phyloP scores from a whole-genome alignment of 2,888 invertebrate species.

The Apamea crenata region DNA sequence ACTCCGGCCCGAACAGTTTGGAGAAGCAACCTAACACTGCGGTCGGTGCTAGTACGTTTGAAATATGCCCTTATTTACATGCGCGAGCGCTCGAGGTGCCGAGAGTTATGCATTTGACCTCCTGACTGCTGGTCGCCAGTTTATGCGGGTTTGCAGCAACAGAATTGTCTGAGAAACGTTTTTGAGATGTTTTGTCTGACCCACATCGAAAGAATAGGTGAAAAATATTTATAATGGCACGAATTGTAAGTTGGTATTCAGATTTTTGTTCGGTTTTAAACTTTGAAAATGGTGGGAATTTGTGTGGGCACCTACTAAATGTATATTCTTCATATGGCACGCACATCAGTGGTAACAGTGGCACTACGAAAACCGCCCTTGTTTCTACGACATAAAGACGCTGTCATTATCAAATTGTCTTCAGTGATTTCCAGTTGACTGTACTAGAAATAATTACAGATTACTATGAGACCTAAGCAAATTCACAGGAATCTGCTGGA shows the following conservation, averaged over 20 bases:
- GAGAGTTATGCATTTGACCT: slow-evolving; percentile 84
- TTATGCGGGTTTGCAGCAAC: slow-evolving; percentile 57
- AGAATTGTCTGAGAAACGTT: slow-evolving; percentile 67
- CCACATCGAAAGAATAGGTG: slow-evolving; percentile 63
- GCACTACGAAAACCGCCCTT: neutral
- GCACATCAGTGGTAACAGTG: neutral
- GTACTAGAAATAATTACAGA: neutral
- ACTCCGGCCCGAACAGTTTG: slow-evolving; percentile 53
- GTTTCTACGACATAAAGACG: neutral
- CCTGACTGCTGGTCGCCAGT: slow-evolving; percentile 67
- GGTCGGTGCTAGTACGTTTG: slow-evolving; percentile 70
- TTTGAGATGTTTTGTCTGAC: slow-evolving; percentile 67
- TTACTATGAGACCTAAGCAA: neutral
- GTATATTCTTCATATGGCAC: neutral
- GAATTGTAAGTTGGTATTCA: neutral
- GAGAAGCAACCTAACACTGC: slow-evolving; percentile 71
- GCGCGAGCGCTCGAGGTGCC: slow-evolving; percentile 75
- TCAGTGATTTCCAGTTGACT: neutral
- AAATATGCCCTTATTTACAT: slow-evolving; percentile 85
- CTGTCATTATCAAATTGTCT: too few species aligned
- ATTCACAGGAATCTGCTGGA: neutral
- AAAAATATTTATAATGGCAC: slow-evolving; percentile 52
- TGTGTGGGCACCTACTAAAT: neutral
- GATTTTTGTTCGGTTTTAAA: neutral
- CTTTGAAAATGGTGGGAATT: neutral